Base-by-base conservation (phyloP, 2,888 invertebrate species). In the Empis stercorea region DNA sequence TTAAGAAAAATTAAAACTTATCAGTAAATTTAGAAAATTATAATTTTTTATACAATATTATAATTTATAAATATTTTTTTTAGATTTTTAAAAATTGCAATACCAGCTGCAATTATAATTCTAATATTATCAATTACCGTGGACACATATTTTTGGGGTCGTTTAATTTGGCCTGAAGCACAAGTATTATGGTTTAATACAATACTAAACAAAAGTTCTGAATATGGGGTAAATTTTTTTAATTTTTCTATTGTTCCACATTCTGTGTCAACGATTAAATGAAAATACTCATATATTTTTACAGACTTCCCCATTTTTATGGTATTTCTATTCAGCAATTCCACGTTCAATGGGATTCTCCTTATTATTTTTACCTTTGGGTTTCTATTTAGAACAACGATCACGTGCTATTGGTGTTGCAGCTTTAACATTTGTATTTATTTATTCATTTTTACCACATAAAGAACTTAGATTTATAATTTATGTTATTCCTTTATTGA, bases 321-420 rank as follows among this genome's bases (percentile, higher is more conserved):
- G 99, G 99, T 99, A 99, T 69, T 95, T 96, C 66, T 95, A 95
- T 67, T 96, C 96, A 0, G 99, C 94, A 0, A 72, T 99, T 37
- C 97, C 99, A 0, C 77, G 97, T 47, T 89, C 92, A 0, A 76
- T 99, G 64, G 87, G 86, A 1, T 76, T 82, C 1, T 89, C 92
- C 20, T 63, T 88, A 20, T 60, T 87, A 10, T 73, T 97, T 42
- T 74, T 92, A 46, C 92, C 91, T 2, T 59, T 87, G 20, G 91
- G 91, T 30, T 62, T 84, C 40, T 76, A 78, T 54, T 72, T 84
- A 55, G 87, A 94, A 61, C 71, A 76, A 45, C 75, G 91, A 55
- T 74, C 84, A 43, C 71, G 84, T 43, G 76, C 78, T 44, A 66
- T 88, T 43, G 74, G 80, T 5, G 68, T 84, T 13, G 84, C 88